Base-by-base conservation (phyloP, 2,888 invertebrate species). In the Xestia sexstrigata region DNA sequence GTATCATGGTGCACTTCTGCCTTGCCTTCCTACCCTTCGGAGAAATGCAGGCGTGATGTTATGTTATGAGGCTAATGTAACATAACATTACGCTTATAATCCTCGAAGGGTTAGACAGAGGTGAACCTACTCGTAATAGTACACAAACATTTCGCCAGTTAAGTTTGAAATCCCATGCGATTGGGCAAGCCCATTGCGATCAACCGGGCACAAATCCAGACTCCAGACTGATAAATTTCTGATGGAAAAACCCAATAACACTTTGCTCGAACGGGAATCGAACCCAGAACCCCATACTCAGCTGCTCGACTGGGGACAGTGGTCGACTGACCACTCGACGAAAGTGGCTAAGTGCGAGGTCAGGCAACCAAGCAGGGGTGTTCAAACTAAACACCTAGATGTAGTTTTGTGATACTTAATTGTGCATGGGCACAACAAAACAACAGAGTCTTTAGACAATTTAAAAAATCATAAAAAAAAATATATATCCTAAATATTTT, bases 261-360 rank as follows among this genome's bases (percentile, higher is more conserved):
- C 6, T n/a, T 13, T 9, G 13, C 2, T 13, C 55, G 2, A 13
- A 0, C n/a, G 1, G n/a, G n/a, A n/a, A n/a, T 55, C n/a, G 1
- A 55, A n/a, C 11, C 5, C 11, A 11, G 52, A 23, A 52, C 52
- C 23, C 8, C 52, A 17, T 23, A 47, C n/a, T 11, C n/a, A 35
- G 35, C 35, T 35, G 2, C 35, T 35, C 35, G 35, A 35, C 35
- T 35, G 35, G 35, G 35, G 35, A 35, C 35, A 35, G 35, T 35
- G 35, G 35, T 35, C 35, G 35, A 35, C n/a, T n/a, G n/a, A n/a
- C n/a, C n/a, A n/a, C 11, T 55, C n/a, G n/a, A 55, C 55, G 4
- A n/a, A 11, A 13, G 13, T 6, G n/a, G 55, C 13, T n/a, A 55
- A n/a, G 15, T 49, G 20, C 49, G 7, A 47, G 47, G 17, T 1